phyloP scores from a whole-genome alignment of 2,888 invertebrate genomes.

The Drosophila nigricruria region DNA sequence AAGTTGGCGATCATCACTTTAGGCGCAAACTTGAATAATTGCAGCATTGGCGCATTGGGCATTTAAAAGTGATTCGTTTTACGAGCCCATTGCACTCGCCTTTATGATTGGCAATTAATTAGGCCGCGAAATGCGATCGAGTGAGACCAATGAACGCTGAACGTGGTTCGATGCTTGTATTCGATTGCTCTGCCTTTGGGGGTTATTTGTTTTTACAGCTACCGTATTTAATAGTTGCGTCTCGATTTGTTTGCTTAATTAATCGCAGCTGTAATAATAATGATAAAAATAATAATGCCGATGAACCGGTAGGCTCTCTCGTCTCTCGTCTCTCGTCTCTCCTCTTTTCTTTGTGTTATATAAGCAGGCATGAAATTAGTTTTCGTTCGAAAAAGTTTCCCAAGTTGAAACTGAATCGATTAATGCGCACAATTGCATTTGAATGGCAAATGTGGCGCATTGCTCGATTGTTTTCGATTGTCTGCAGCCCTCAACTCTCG shows the following conservation, averaged over 20 bases:
- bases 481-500: conserved; percentile 15
- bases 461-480: conserved; percentile 45
- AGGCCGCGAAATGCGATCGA: conserved; percentile 56
- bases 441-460: conserved; percentile 75
- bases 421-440: conserved; percentile 75
- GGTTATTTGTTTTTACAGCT: conserved; percentile 80
- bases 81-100: conserved; percentile 78
- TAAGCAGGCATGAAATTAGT: conserved; percentile 63
- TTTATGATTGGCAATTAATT: conserved; percentile 81
- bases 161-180: conserved; percentile 2
- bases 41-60: conserved; percentile 61
- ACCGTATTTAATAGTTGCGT: conserved; percentile 64
- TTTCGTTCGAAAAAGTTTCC: conserved; percentile 29
- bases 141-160: conserved; percentile 1
- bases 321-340: too few species aligned
- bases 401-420: conserved; percentile 59
- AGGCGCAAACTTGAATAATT: conserved; percentile 81
- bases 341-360: neutral
- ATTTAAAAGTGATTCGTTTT: conserved; percentile 79
- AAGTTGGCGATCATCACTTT: conserved; percentile 56
- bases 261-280: conserved; percentile 81
- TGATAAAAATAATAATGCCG: conserved; percentile 6
- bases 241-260: conserved; percentile 77
- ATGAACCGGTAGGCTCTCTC: neutral
- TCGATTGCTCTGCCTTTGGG: conserved; percentile 17